A percentile compares a stretch with the other conserved stretches of the same genome.
Evolutionary conservation across 2,888 invertebrate genomes (phyloP).

Genomic region (Stegana nigrithorax): DNA sequence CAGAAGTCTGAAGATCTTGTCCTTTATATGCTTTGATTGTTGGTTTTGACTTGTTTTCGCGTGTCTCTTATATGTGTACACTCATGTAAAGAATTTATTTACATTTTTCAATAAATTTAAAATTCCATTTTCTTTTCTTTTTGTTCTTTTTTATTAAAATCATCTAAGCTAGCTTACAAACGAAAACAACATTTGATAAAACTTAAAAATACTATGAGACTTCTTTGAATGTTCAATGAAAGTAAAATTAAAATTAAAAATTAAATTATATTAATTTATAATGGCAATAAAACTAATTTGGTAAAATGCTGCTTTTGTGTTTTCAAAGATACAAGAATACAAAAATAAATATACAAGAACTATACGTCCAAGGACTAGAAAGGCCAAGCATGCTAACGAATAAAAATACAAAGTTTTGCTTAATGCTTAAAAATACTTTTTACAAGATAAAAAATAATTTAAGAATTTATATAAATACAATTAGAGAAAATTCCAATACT

Average conservation of each 20-base stretch:
- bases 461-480: slow-evolving; percentile 20
- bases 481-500: slow-evolving; percentile 22
- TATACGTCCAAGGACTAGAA: slow-evolving; percentile 27
- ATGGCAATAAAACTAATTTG: slow-evolving; percentile 38
- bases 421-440: slow-evolving; percentile 13
- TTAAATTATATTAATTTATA: slow-evolving; percentile 13
- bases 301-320: slow-evolving; percentile 38
- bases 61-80: too few species aligned
- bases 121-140: slow-evolving; percentile 20
- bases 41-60: too few species aligned
- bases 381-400: slow-evolving; percentile 25
- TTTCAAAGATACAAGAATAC: slow-evolving; percentile 18
- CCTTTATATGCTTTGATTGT: too few species aligned
- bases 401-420: neutral
- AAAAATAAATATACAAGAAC: slow-evolving; percentile 11
- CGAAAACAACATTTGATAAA: slow-evolving; percentile 26
- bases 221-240: slow-evolving; percentile 40
- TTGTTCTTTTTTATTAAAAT: neutral
- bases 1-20: too few species aligned
- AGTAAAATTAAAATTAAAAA: slow-evolving; percentile 22
- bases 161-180: slow-evolving; percentile 14
- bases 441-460: slow-evolving; percentile 13
- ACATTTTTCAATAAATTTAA: slow-evolving; percentile 26
- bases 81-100: slow-evolving; percentile 16
- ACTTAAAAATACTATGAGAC: slow-evolving; percentile 10